Evolutionary conservation across 2,113 vertebrate genomes (phyloP).

Genomic region (Semicossyphus pulcher): DNA sequence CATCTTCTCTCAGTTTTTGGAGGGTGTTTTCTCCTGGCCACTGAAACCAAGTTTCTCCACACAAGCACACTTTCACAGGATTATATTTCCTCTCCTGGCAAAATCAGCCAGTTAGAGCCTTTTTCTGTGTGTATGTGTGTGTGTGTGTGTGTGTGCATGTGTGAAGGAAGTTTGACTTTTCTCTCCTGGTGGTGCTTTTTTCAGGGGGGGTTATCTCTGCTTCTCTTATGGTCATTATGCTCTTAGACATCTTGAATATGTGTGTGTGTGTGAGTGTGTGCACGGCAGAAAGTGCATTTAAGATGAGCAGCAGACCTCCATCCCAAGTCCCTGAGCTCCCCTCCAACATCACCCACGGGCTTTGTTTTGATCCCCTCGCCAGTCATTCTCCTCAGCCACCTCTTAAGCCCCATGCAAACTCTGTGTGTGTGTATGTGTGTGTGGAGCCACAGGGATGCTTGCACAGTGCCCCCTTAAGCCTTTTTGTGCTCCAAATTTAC

Average conservation of each 20-base stretch:
- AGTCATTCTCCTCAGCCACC: slow-evolving; percentile 62
- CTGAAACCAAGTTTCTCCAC: slow-evolving; percentile 52
- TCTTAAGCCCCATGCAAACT: slow-evolving; percentile 62
- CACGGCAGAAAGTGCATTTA: slow-evolving; percentile 19
- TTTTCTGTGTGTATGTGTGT: slow-evolving; percentile 7
- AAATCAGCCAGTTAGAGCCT: slow-evolving; percentile 43
- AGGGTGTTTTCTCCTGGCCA: slow-evolving; percentile 51
- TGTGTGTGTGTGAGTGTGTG: slow-evolving; percentile 50
- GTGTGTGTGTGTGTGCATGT: slow-evolving; percentile 8
- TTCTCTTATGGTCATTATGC: slow-evolving; percentile 54
- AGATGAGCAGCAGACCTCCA: slow-evolving; percentile 56
- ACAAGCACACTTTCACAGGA: slow-evolving; percentile 58
- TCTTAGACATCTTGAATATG: slow-evolving; percentile 21
- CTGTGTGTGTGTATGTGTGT: slow-evolving; percentile 32
- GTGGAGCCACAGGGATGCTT: slow-evolving; percentile 50
- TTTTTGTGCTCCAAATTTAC: slow-evolving; percentile 75
- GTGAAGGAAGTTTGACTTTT: slow-evolving; percentile 21
- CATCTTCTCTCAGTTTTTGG: slow-evolving; percentile 43
- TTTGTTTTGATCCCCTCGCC: slow-evolving; percentile 77
- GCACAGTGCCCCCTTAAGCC: slow-evolving; percentile 68
- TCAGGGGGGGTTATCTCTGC: slow-evolving; percentile 29
- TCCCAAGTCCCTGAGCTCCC: slow-evolving; percentile 64
- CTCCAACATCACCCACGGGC: slow-evolving; percentile 75
- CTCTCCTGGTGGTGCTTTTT: slow-evolving; percentile 33
- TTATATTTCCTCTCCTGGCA: slow-evolving; percentile 62